Percentiles rank a stretch among this genome's conserved stretches.
phyloP scores from a whole-genome alignment of 2,113 vertebrate species.

The Muscicapa adusta region DNA sequence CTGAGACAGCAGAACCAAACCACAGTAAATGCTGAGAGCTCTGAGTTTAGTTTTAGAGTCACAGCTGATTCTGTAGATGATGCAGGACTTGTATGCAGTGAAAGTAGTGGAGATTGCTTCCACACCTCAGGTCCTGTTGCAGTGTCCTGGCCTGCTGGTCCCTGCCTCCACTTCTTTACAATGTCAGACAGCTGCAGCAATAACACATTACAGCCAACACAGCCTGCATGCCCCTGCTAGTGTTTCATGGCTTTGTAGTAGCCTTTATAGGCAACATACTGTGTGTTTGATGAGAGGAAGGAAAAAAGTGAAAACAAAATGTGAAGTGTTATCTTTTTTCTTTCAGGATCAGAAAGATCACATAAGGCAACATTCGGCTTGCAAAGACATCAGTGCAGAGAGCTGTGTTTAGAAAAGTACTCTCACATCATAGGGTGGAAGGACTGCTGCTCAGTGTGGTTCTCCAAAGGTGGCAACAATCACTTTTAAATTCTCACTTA shows the following conservation, averaged over 20 bases:
- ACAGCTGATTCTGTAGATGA: background rate
- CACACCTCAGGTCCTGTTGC: fast-evolving
- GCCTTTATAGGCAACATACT: background rate
- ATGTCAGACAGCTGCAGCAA: background rate
- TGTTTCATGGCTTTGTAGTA: background rate
- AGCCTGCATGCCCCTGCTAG: background rate
- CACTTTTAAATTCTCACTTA: background rate
- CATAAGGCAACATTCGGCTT: background rate
- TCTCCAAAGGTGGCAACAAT: background rate
- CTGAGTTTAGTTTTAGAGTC: background rate
- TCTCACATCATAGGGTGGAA: background rate
- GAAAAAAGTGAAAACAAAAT: background rate
- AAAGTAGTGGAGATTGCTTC: background rate
- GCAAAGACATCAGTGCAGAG: background rate
- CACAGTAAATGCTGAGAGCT: background rate
- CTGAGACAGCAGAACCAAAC: background rate
- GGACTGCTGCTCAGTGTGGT: background rate
- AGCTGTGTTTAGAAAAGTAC: background rate
- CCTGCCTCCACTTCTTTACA: background rate
- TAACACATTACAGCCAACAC: background rate
- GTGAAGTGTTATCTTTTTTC: background rate
- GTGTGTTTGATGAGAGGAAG: background rate
- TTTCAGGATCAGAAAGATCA: background rate
- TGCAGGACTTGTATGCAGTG: background rate
- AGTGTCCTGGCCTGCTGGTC: background rate